Evolutionary conservation across 2,888 invertebrate genomes (phyloP), one percentile per base, ranked within the genome.

Genomic region (Imbricaverruca yamaguchii): DNA sequence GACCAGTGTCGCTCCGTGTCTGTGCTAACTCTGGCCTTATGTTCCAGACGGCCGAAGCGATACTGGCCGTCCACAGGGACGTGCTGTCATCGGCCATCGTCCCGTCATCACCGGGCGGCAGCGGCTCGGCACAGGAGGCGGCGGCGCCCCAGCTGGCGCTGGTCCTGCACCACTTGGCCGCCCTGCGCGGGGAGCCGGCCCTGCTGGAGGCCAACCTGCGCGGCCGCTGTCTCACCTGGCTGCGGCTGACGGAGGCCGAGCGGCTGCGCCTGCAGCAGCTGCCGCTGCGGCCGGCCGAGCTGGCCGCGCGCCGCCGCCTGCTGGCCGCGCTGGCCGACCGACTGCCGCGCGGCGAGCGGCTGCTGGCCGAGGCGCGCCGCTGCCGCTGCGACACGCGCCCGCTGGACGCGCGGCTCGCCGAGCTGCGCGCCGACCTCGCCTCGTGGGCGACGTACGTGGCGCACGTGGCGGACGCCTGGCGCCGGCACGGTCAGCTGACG

Each of bases 201-300:
- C 21, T 21, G 21, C 55, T 74, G 55, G 9, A 9, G 12, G 15
- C 53, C 18, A 10, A 21, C 12, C 74, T 89, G 81, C 88, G 93
- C 55, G 89, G 91, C 84, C 91, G 92, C 85, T 90, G 90, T 18
- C 92, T 92, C 81, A 91, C 92, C 85, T 89, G 93, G 83, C 92
- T 92, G 81, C 90, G 90, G 82, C 89, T 91, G 80, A 91, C 91
- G 83, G 91, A 91, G 85, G 87, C 93, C 83, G 91, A 92, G 85
- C 89, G 93, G 81, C 88, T 93, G 81, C 93, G 93, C 2, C 94
- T 94, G 87, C 92, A 93, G 85, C 89, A 94, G 39, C 93, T 94
- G 0, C 93, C 92, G 86, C 94, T 94, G 88, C 92, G 92, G 82
- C 91, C 93, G n/a, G 89, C 92, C 82, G 90, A 83, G 67, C 81